Base-by-base conservation (phyloP, 2,797 vertebrate genomes). In the Takifugu rubripes region DNA sequence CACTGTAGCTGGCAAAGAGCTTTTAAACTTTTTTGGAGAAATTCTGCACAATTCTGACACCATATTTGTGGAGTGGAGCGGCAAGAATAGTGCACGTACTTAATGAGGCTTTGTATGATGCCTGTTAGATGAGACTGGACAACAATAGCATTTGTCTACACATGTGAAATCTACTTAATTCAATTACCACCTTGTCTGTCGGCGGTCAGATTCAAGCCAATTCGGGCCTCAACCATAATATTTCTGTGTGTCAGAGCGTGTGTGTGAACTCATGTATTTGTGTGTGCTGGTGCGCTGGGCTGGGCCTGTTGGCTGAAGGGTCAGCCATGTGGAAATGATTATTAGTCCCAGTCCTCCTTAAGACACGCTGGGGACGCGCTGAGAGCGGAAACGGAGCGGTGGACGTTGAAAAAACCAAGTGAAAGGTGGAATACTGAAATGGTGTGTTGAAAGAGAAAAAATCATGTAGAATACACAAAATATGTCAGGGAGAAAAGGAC, bases 281-380 rank as follows among this genome's bases (percentile, higher is more conserved):
- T 60, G 52, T 76, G 57, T 48, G 26, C 51, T 51, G 59, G 74
- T 64, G 62, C 72, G 65, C 57, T 61, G 73, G 73, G 74, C 64
- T 70, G 68, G 66, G 70, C 70, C 69, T 78, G 44, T 67, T 85
- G 83, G 85, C 86, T 52, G 49, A 57, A 52, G 56, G 60, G 77
- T 59, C 31, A 57, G 71, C 72, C 89, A 89, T 89, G 78, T 90
- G 86, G 88, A 89, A 89, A 77, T 79, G 73, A 91, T 90, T 88
- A 87, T 88, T 84, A 83, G 76, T 56, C 40, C 64, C 15, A 29
- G 61, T 45, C 83, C 66, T 76, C 78, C 83, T 81, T 74, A 84
- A 81, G 78, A 84, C 71, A 76, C 77, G 62, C 66, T 24, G 10
- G 78, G 68, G 78, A 75, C 11, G 3, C 43, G 67, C 50, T 53